A percentile compares a stretch with the other conserved stretches of the same genome.
These are phyloP conservation scores for Maniola jurtina DNA, from an alignment of 1,140 invertebrate genomes.

Conservation along the genomic window DNA sequence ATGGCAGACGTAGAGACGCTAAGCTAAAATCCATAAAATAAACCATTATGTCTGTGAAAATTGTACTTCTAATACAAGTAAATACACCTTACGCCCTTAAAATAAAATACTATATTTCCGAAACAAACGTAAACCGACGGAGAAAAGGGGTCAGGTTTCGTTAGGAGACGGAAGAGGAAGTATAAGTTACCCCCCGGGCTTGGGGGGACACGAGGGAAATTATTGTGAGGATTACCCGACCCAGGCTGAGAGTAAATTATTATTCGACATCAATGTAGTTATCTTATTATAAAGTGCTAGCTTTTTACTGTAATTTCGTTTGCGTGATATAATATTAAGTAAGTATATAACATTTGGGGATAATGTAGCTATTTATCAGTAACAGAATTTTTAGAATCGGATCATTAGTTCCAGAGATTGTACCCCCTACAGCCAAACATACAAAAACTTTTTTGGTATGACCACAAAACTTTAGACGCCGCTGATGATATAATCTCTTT, in stretches of 20 bases:
- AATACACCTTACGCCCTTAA: slow-evolving; percentile 2
- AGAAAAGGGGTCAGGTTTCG: slow-evolving; percentile 27
- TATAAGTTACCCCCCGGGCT: slow-evolving; percentile 35
- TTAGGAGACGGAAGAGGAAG: slow-evolving; percentile 35
- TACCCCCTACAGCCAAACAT: too few species aligned
- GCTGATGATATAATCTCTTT: too few species aligned
- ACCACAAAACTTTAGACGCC: too few species aligned
- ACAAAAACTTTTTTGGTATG: too few species aligned
- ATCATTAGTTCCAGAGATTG: too few species aligned
- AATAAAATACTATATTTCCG: slow-evolving; percentile 16
- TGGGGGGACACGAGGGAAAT: slow-evolving; percentile 29
- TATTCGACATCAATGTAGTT: slow-evolving; percentile 3
- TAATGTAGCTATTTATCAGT: too few species aligned
- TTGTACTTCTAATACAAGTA: background rate
- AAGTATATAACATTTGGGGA: too few species aligned
- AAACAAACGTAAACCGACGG: slow-evolving; percentile 11
- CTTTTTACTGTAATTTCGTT: too few species aligned
- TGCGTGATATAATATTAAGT: too few species aligned
- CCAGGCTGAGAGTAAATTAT: slow-evolving; percentile 20
- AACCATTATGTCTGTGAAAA: background rate
- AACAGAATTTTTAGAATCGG: too few species aligned
- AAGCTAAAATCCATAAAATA: background rate
- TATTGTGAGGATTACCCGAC: slow-evolving; percentile 26
- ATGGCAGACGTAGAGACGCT: background rate
- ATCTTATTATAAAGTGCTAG: background rate